Base-by-base conservation (phyloP, 2,888 invertebrate genomes). In the Myopa testacea region DNA sequence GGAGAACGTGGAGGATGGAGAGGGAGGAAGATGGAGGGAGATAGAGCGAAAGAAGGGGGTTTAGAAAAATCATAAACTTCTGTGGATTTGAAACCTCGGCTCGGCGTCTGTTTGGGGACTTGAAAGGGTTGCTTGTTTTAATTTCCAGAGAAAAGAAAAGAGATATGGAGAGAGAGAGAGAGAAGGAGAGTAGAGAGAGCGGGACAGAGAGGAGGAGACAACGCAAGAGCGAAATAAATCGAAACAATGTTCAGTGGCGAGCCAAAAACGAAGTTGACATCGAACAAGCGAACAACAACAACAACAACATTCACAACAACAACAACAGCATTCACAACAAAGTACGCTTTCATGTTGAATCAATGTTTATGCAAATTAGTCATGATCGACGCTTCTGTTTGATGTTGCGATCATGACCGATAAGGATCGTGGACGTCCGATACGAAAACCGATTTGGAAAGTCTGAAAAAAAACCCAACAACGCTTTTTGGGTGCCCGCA, bases 351-450 rank as follows among this genome's bases (percentile, higher is more conserved):
- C 52, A 76, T 70, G 70, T 70, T 70, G 62, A 62, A 45, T 62
- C 62, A 76, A 70, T 69, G 76, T 69, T 76, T 76, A 76, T 76
- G 76, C 70, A 76, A 70, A 76, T 76, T 60, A 63, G 45, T 62
- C 58, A 62, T 76, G 76, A 75, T 67, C 68, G 63, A 52, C 76
- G 76, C 76, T 76, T 76, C 70, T 62, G 76, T 75, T 75, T 75
- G 76, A 76, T 76, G 76, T 70, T 69, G 70, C 62, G 76, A 76
- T 76, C 70, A 37, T 68, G 58, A 40, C 40, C 50, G 69, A 70
- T 69, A 70, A 58, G 55, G 55, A 67, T 75, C 75, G 38, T 5
- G 3, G 38, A n/a, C 62, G 45, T 55, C 16, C 73, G 45, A 73
- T 73, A 40, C 19, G 73, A 73, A 73, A 73, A 60, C 58, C 37